Conservation (phyloP, 2,888 invertebrate genomes). For the Calliphora vomitoria region DNA sequence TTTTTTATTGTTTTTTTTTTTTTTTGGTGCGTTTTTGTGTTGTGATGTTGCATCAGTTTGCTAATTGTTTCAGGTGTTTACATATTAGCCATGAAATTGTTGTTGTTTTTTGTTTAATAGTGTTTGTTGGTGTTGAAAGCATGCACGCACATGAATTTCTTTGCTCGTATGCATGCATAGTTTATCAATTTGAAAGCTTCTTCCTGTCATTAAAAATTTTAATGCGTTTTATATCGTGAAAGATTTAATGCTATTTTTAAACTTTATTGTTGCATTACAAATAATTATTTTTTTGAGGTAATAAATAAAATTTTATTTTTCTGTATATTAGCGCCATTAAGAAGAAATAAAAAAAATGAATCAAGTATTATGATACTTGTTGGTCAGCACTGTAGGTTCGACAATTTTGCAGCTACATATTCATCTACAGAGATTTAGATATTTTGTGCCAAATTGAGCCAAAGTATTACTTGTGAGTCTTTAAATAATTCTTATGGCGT, state of each 20-base stretch:
- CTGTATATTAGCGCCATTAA: not conserved
- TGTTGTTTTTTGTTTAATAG: not conserved
- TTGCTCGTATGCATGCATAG: slow-evolving; percentile 7
- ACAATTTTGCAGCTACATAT: too few relatives aligned
- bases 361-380: too few relatives aligned
- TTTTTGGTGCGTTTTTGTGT: slow-evolving; percentile 45
- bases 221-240: slow-evolving; percentile 27
- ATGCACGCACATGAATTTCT: slow-evolving; percentile 8
- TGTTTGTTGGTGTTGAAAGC: slow-evolving; percentile 34
- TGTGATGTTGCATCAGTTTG: slow-evolving; percentile 62
- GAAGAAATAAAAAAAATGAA: too few relatives aligned
- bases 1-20: slow-evolving; percentile 31
- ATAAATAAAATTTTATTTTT: not conserved
- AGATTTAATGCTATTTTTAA: slow-evolving; percentile 13
- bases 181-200: slow-evolving; percentile 52
- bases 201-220: slow-evolving; percentile 56
- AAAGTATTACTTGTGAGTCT: too few relatives aligned
- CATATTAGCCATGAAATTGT: slow-evolving; percentile 50
- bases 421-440: too few relatives aligned
- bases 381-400: too few relatives aligned
- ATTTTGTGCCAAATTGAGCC: too few relatives aligned
- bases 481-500: too few relatives aligned
- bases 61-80: slow-evolving; percentile 66
- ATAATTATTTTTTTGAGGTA: not conserved
- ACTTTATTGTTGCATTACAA: not conserved